Conservation (phyloP, 1,140 invertebrate genomes). For the Orchesella cincta region DNA sequence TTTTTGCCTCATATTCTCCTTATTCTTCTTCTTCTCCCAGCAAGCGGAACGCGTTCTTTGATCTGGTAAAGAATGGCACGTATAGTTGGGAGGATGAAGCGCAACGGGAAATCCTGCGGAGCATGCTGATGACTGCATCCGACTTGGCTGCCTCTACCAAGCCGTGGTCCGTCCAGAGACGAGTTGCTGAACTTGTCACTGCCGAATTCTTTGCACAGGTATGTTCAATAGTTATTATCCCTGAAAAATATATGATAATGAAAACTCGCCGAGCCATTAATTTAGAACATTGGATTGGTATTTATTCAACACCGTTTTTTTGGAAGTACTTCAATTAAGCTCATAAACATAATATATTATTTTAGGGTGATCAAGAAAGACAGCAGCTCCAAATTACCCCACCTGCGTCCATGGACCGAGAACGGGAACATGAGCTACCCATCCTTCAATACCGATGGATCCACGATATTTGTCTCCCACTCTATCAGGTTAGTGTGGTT, state of each 20-base stretch:
- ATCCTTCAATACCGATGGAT: slow-evolving; percentile 58
- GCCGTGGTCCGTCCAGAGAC: slow-evolving; percentile 51
- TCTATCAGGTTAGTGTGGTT: slow-evolving; percentile 55
- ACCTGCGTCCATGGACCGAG: slow-evolving; percentile 57
- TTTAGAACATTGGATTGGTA: no score
- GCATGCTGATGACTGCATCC: slow-evolving; percentile 62
- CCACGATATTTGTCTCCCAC: slow-evolving; percentile 57
- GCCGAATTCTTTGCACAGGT: slow-evolving; percentile 57
- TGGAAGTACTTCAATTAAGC: no score
- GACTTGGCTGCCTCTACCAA: slow-evolving; percentile 56
- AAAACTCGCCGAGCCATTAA: no score
- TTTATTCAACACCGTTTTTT: no score
- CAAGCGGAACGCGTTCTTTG: slow-evolving; percentile 55
- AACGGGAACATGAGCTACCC: slow-evolving; percentile 57
- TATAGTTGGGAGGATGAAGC: slow-evolving; percentile 52
- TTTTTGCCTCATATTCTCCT: neutral
- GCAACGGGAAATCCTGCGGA: slow-evolving; percentile 53
- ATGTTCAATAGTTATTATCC: no score
- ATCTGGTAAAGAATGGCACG: slow-evolving; percentile 52
- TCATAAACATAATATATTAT: no score
- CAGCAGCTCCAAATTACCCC: slow-evolving; percentile 54
- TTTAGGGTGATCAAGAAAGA: slow-evolving; percentile 53
- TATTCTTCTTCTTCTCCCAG: slow-evolving; percentile 47
- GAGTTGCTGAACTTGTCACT: slow-evolving; percentile 55
- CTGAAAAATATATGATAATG: no score